Evolutionary conservation across 1,140 invertebrate species (phyloP), one percentile per base, ranked within the genome.

Genomic region (Scylla paramamosain): DNA sequence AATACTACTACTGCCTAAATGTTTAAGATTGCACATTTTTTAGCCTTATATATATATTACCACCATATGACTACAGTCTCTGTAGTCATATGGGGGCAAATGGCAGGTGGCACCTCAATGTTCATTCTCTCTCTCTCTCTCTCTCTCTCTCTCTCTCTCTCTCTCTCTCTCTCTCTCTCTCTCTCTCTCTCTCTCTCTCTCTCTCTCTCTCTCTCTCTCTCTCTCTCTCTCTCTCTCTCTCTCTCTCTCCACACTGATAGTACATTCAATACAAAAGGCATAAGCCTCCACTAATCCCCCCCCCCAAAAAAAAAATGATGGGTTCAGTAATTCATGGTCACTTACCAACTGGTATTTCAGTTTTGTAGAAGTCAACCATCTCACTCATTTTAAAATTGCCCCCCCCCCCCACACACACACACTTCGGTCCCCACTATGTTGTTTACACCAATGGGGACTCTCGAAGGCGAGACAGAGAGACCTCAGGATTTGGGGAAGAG

Each of bases 141-240:
- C 39, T 46, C 46, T 88, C 86, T 29, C 86, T 88, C 86, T 88
- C 86, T 29, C 86, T 88, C 28, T 28, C 86, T 88, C 86, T 28
- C 86, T 91, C 89, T 91, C 32, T 32, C 45, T 20, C 88, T 25
- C 31, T 90, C 32, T 48, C 45, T 31, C 45, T 87, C 84, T 25
- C 31, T 6, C 86, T 88, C 86, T 88, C 28, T 28, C 28, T 88
- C 86, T 88, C 28, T 28, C 86, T 88, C 86, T 39, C 89, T 91
- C 89, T 91, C 89, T 91, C 89, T 91, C 89, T 91, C 89, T 91
- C 89, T 91, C 89, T 91, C 89, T 91, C 89, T 91, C 89, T 91
- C 89, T 91, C 89, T 91, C 89, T 91, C 89, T 91, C 89, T 91
- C 89, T 91, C 89, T 91, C 89, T 91, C 89, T 91, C 89, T 91